Conservation (phyloP, 2,797 vertebrate species). For the Amphiprion clarkii region DNA sequence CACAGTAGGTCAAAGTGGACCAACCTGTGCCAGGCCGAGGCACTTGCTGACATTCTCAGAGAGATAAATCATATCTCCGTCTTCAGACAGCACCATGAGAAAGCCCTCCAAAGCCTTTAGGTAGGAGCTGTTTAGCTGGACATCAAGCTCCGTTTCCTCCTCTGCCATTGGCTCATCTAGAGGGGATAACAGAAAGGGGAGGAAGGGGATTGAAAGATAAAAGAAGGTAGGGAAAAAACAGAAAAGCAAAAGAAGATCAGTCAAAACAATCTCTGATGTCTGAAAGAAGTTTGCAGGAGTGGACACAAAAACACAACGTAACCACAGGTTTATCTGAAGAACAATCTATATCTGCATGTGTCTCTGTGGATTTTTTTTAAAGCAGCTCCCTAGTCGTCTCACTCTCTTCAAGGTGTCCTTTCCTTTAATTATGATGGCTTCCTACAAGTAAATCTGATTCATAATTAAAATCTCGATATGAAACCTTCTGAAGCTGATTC, state of each 20-base stretch:
- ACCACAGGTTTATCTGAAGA: constrained; percentile 16
- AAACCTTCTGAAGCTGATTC: background rate
- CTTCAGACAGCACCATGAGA: constrained; percentile 97
- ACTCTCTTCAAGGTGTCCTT: background rate
- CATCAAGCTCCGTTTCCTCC: constrained; percentile 91
- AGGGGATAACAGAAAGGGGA: background rate
- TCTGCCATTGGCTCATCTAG: constrained; percentile 84
- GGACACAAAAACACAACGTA: background rate
- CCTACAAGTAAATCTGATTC: background rate
- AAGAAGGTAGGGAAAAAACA: constrained; percentile 1
- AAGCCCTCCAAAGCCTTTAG: constrained; percentile 97
- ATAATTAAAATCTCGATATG: background rate
- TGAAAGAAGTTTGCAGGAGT: constrained; percentile 5
- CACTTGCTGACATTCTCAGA: constrained; percentile 98
- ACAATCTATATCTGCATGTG: constrained; percentile 1
- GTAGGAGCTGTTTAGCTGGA: constrained; percentile 93
- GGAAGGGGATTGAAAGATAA: background rate
- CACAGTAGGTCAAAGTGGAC: constrained; percentile 30
- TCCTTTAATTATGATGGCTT: background rate
- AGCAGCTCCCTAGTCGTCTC: constrained; percentile 1
- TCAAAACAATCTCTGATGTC: background rate
- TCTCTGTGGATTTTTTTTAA: constrained; percentile 2
- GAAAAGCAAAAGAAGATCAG: constrained; percentile 19
- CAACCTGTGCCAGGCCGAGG: constrained; percentile 96
- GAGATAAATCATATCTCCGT: constrained; percentile 98